Conservation (phyloP, 2,113 vertebrate genomes). For the Poeciliopsis occidentalis region DNA sequence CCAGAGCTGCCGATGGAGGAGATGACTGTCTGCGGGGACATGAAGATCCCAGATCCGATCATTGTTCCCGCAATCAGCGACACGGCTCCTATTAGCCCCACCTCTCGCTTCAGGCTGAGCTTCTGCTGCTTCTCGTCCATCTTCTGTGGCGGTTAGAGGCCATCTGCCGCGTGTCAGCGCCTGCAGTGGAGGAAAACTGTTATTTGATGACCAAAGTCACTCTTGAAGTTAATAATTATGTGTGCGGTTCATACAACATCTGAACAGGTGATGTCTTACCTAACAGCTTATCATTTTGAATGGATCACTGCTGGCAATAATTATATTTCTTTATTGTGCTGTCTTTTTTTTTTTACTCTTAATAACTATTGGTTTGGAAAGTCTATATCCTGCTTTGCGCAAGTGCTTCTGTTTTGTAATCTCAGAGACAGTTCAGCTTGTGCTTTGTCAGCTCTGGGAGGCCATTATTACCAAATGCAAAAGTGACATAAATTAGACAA, state of each 20-base stretch:
- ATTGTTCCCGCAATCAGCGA: conserved; percentile 87
- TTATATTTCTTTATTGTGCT: not conserved
- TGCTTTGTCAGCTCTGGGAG: no score
- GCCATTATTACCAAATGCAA: not conserved
- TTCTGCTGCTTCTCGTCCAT: conserved; percentile 52
- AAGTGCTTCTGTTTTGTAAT: not conserved
- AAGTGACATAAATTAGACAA: not conserved
- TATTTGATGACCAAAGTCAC: conserved; percentile 46
- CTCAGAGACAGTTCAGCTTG: not conserved
- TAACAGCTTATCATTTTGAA: not conserved
- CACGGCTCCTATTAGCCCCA: conserved; percentile 81
- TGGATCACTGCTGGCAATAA: not conserved
- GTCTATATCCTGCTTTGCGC: not conserved
- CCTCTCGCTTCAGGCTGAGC: conserved; percentile 69
- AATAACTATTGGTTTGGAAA: not conserved
- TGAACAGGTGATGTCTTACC: not conserved
- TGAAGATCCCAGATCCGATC: conserved; percentile 86
- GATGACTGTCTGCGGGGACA: conserved; percentile 85
- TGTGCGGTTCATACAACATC: not conserved
- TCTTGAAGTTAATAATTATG: conserved; percentile 70
- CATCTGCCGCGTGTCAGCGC: not conserved
- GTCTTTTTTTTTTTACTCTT: not conserved
- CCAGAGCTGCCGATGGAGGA: conserved; percentile 83
- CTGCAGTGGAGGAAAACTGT: not conserved
- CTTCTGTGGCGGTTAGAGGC: not conserved